phyloP scores from a whole-genome alignment of 2,113 vertebrate genomes.

The Paedocypris sp. region DNA sequence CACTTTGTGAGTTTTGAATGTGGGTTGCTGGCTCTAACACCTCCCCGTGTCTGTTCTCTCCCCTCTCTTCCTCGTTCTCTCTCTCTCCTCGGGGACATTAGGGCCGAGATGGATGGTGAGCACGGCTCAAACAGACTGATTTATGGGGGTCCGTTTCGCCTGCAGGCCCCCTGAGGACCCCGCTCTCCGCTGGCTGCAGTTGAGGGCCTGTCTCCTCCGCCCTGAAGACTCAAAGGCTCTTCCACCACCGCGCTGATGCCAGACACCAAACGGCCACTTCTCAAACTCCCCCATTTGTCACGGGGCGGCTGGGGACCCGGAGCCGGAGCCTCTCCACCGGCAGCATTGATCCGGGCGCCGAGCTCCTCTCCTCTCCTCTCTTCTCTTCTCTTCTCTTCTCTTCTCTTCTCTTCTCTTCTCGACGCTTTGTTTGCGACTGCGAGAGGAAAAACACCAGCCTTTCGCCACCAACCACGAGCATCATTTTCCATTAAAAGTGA shows the following conservation, averaged over 20 bases:
- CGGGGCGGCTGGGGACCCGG: slow-evolving; percentile 65
- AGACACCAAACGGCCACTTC: slow-evolving; percentile 67
- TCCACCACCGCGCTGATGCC: slow-evolving; percentile 64
- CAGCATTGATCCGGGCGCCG: slow-evolving; percentile 54
- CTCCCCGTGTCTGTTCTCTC: slow-evolving; percentile 21
- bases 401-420: slow-evolving; percentile 59
- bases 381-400: too few relatives aligned
- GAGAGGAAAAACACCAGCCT: slow-evolving; percentile 16
- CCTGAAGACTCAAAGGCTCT: slow-evolving; percentile 67
- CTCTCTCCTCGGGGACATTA: slow-evolving; percentile 53
- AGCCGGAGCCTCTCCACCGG: slow-evolving; percentile 20
- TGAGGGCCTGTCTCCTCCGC: slow-evolving; percentile 54
- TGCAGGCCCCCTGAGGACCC: slow-evolving; percentile 66
- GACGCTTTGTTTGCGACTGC: slow-evolving; percentile 41
- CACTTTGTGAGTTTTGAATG: slow-evolving; percentile 49
- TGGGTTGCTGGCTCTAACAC: slow-evolving; percentile 35
- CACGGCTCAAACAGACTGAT: slow-evolving; percentile 66
- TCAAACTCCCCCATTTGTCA: slow-evolving; percentile 80
- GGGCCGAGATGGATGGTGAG: slow-evolving; percentile 66
- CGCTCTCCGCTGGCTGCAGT: slow-evolving; percentile 67
- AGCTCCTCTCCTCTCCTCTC: slow-evolving; percentile 51
- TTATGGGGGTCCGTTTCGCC: slow-evolving; percentile 78
- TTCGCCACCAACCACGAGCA: slow-evolving; percentile 17
- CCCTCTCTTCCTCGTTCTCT: slow-evolving; percentile 53
- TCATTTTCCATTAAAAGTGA: slow-evolving; percentile 32